phyloP scores from a whole-genome alignment of 2,113 vertebrate genomes.

The Actinemys pallida region DNA sequence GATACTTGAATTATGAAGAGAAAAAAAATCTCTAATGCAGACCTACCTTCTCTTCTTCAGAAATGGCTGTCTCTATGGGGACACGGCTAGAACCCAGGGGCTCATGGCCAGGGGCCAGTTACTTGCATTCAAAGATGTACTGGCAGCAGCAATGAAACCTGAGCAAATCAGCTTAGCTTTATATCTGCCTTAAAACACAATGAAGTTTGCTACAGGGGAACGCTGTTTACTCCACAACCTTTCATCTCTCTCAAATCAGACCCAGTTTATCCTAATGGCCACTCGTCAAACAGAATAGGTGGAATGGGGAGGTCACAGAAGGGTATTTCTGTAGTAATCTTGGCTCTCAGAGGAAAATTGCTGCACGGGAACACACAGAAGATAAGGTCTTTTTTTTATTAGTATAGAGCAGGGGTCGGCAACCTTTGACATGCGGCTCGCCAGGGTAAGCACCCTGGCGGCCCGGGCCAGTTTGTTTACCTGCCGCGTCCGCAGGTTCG shows the following conservation, averaged over 20 bases:
- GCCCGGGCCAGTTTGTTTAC: no score
- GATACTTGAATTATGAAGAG: conserved; percentile 13
- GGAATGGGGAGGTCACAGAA: background rate
- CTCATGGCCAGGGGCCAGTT: background rate
- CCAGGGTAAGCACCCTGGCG: no score
- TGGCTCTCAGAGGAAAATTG: background rate
- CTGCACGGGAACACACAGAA: background rate
- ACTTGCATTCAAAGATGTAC: background rate
- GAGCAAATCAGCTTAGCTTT: conserved; percentile 3
- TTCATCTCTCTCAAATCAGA: background rate
- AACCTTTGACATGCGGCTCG: no score
- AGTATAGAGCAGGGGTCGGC: background rate
- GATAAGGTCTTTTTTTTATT: background rate
- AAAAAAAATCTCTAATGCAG: background rate
- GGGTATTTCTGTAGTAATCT: background rate
- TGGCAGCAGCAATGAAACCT: background rate
- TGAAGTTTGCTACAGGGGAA: background rate
- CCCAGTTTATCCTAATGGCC: background rate
- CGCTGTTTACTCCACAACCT: background rate
- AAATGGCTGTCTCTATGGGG: background rate
- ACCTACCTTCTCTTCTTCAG: background rate
- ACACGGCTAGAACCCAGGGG: background rate
- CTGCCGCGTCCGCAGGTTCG: no score
- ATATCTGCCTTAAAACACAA: background rate
- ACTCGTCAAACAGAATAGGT: background rate